Evolutionary conservation across 2,797 vertebrate genomes (phyloP), one percentile per base, ranked within the genome.

Genomic region (Clamator glandarius): DNA sequence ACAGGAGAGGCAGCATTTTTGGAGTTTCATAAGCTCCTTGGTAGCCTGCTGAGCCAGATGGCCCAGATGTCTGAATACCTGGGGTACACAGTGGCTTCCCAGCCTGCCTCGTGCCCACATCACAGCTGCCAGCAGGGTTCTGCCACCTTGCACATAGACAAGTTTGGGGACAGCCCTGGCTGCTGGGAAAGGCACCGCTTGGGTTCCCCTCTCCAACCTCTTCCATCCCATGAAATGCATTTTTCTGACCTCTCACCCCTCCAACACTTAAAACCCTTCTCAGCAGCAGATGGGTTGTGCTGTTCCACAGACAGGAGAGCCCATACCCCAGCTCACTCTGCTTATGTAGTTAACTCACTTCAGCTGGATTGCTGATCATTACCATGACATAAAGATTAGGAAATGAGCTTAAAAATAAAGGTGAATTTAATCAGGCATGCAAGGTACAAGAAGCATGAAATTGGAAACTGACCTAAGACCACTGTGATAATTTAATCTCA

Each of bases 241-340:
- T 90, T 13, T 62, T 66, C 51, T 73, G 33, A 59, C 29, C 52
- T 68, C 50, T 95, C 59, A 35, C 5, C 21, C 70, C 52, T 44
- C 17, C 26, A 29, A 4, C 48, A 44, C 6, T 7, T 52, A 48
- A 91, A 74, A 36, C 19, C 21, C 26, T 55, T 62, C 51, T 33
- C 35, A 54, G 59, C 35, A 82, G 51, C 58, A 77, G 69, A 35
- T 19, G 61, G 57, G 50, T 5, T 12, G 2, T 8, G 24, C 1
- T 70, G 58, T 20, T 58, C n/a, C 41, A 23, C 29, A 42, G 72
- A 67, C 76, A 72, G 51, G 28, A 84, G 17, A 80, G 33, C 11
- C 12, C 1, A 4, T 6, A 44, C 14, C 12, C 15, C 0, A 0
- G 28, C 52, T n/a, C 0, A 0, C 35, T 59, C 41, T 0, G 0